Evolutionary conservation across 2,888 invertebrate genomes (phyloP).

Genomic region (Tenthredo notha): DNA sequence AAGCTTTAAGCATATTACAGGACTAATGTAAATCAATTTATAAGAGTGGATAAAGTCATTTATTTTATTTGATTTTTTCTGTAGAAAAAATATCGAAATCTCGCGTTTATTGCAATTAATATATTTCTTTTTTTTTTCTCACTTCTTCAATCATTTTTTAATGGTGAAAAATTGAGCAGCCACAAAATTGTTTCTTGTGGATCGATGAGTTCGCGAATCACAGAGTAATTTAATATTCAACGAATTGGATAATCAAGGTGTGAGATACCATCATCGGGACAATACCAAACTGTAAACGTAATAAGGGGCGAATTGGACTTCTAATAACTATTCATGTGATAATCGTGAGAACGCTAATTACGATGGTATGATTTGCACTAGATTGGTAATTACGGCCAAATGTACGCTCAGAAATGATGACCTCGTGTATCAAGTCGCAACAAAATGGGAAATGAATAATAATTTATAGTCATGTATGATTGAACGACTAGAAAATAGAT

Average conservation of each 20-base stretch:
- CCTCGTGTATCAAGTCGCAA: conserved; percentile 1
- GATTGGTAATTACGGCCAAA: conserved; percentile 24
- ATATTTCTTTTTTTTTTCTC: too few relatives aligned
- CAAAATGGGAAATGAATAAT: neutral
- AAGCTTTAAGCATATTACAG: neutral
- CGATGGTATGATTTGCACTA: conserved; percentile 16
- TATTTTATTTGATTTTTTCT: neutral
- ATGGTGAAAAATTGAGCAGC: neutral
- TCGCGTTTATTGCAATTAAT: neutral
- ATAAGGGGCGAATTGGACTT: neutral
- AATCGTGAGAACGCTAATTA: conserved; percentile 26
- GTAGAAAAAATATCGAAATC: neutral
- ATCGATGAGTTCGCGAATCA: neutral
- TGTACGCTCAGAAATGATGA: conserved; percentile 2
- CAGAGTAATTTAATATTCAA: neutral
- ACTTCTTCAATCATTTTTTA: too few relatives aligned
- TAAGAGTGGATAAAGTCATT: neutral
- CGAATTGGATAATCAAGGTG: neutral
- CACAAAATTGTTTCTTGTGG: neutral
- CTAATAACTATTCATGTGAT: conserved; percentile 12
- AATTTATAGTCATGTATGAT: neutral
- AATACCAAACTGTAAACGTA: conserved; percentile 15
- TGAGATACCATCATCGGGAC: neutral
- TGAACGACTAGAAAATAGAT: neutral
- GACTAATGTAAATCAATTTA: neutral